phyloP scores from a whole-genome alignment of 1,140 invertebrate species.

The Bombus picipes region DNA sequence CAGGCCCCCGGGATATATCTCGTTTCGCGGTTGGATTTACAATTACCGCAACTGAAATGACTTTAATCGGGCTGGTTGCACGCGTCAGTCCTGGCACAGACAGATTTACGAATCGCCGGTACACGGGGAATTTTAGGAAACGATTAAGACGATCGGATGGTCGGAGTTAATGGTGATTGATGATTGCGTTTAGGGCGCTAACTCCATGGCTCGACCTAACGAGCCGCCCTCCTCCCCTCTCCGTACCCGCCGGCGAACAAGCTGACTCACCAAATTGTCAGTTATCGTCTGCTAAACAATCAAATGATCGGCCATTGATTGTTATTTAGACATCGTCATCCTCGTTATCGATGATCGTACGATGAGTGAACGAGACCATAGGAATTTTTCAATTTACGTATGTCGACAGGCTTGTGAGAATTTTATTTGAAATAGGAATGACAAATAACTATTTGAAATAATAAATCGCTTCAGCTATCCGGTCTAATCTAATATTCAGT shows the following conservation, averaged over 20 bases:
- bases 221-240: not conserved
- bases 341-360: not conserved
- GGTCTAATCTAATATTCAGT: not conserved
- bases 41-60: not conserved
- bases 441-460: not conserved
- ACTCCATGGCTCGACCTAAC: slow-evolving; percentile 45
- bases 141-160: slow-evolving; percentile 57
- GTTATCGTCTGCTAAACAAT: slow-evolving; percentile 60
- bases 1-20: not conserved
- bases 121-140: slow-evolving; percentile 52
- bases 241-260: slow-evolving; percentile 4
- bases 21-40: slow-evolving; percentile 1
- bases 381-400: not conserved
- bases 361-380: not conserved
- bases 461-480: not conserved
- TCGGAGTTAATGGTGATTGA: slow-evolving; percentile 60
- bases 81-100: not conserved
- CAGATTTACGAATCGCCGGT: slow-evolving; percentile 33
- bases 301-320: slow-evolving; percentile 37
- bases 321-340: slow-evolving; percentile 22
- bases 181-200: slow-evolving; percentile 57
- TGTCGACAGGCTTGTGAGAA: not conserved
- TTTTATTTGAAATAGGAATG: not conserved
- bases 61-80: slow-evolving; percentile 13
- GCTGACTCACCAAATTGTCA: slow-evolving; percentile 49